Evolutionary conservation across 2,888 invertebrate genomes (phyloP), one percentile per base, ranked within the genome.

Genomic region (Campoletis raptor): DNA sequence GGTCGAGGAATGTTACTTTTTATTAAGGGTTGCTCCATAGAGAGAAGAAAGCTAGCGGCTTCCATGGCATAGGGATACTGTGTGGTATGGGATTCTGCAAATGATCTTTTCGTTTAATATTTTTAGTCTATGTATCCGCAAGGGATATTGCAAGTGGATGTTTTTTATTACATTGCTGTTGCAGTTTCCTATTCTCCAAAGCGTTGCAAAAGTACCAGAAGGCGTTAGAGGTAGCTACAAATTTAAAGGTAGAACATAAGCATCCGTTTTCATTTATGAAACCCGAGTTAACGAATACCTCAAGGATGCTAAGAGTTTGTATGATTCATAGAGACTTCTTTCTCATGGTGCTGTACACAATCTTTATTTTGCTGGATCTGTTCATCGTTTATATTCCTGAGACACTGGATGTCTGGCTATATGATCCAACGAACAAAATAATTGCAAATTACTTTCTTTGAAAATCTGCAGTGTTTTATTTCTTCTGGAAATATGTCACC

Each of bases 211-310:
- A 40, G 42, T 37, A 21, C 6, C 37, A n/a, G 48, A 7, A 21
- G 15, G 64, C 45, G 36, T 64, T 21, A 24, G 3, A 66, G 7
- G n/a, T 6, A 42, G 9, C 18, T 36, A 9, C 45, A 70, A 61
- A 77, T 48, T 18, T 40, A 76, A 67, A 36, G 66, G n/a, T 42
- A 42, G 40, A 24, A 48, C 48, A 52, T 54, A 15, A 52, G 24
- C 76, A 69, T 86, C 72, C 77, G 82, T 86, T 85, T 86, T 85
- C 81, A 85, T 85, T 84, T 82, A 85, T 82, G 82, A 85, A 85
- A 84, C 54, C 74, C 81, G 74, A 78, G 82, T 82, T 87, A 84
- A 87, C 85, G 81, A 70, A 54, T 72, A 87, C 69, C 81, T 82
- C 80, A 87, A 87, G 82, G 86, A 76, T 57, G 64, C 48, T 48